Base-by-base conservation (phyloP, 64 coral and sea anemone genomes). In the Orbicella faveolata region DNA sequence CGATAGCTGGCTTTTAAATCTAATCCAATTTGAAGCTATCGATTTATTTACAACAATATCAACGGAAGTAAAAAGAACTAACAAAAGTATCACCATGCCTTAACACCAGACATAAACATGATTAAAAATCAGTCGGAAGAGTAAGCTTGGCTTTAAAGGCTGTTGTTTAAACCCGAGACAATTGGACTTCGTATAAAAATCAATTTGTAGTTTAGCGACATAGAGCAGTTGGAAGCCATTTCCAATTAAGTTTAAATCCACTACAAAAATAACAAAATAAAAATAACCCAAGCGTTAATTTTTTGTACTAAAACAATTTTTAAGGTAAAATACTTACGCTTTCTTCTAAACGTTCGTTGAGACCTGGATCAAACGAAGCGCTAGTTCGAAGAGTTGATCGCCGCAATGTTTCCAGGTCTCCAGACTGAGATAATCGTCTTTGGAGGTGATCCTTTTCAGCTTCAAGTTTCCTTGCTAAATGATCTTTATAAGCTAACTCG, bases 401-500 rank as follows among this genome's bases (percentile, higher is more conserved):
- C 44, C 82, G 82, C 17, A 85, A 52, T 30, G 11, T 85, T 26
- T 85, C 82, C 9, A 52, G n/a, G 72, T 85, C 82, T n/a, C 82
- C 82, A 52, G 63, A 48, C 12, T 64, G 79, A 18, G 79, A 82
- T 37, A 85, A 85, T 13, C 64, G 18, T 23, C 64, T 67, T 59
- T 94, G 88, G 74, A 99, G 88, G 64, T 93, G 83, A 44, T 93
- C 90, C 67, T 93, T 99, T 75, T 99, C 97, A 52, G 91, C 88
- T 75, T 96, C 97, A 8, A 99, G 89, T 89, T 90, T 89, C 77
- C 89, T 93, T 37, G 94, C 95, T 83, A 96, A 89, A 21, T 95
- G 90, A 81, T 99, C 97, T 76, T 96, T 99, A 36, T 84, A 91
- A 17, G 97, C 97, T 11, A 99, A 85, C 78, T 99, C 94, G 33